Evolutionary conservation across 2,888 invertebrate species (phyloP).

Genomic region (Melieria crassipennis): DNA sequence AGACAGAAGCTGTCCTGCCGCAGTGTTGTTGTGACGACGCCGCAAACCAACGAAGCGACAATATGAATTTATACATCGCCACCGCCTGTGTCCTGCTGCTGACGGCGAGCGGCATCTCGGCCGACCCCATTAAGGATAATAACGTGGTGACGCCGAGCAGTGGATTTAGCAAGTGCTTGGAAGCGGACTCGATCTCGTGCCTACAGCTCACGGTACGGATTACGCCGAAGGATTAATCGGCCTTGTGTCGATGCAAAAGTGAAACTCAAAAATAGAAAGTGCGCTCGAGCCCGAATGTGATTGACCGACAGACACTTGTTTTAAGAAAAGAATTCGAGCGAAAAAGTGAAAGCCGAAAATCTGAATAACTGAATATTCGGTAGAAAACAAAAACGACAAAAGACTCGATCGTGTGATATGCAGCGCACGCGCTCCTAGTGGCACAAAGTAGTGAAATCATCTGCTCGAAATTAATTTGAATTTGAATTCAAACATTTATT

Average conservation of each 20-base stretch:
- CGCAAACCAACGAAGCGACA: slow-evolving; percentile 26
- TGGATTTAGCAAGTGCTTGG: slow-evolving; percentile 69
- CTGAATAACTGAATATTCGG: too few relatives aligned
- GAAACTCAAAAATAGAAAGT: slow-evolving; percentile 9
- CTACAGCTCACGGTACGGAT: slow-evolving; percentile 70
- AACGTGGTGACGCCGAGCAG: slow-evolving; percentile 51
- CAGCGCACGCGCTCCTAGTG: too few relatives aligned
- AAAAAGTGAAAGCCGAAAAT: too few relatives aligned
- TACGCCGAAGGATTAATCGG: not conserved
- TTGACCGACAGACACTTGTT: too few relatives aligned
- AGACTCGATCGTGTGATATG: too few relatives aligned
- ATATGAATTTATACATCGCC: slow-evolving; percentile 63
- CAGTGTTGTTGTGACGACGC: not conserved
- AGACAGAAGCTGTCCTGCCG: slow-evolving; percentile 16
- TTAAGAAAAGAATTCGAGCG: too few relatives aligned
- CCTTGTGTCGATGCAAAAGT: not conserved
- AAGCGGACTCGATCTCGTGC: slow-evolving; percentile 73
- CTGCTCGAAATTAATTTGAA: too few relatives aligned
- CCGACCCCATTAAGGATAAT: slow-evolving; percentile 57
- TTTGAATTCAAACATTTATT: too few relatives aligned
- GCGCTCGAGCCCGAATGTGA: not conserved
- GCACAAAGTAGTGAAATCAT: too few relatives aligned
- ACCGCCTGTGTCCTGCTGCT: slow-evolving; percentile 59
- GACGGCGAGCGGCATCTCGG: slow-evolving; percentile 58
- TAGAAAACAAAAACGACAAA: too few relatives aligned